Evolutionary conservation across 2,113 vertebrate species (phyloP).

Genomic region (Indicator maculatus): DNA sequence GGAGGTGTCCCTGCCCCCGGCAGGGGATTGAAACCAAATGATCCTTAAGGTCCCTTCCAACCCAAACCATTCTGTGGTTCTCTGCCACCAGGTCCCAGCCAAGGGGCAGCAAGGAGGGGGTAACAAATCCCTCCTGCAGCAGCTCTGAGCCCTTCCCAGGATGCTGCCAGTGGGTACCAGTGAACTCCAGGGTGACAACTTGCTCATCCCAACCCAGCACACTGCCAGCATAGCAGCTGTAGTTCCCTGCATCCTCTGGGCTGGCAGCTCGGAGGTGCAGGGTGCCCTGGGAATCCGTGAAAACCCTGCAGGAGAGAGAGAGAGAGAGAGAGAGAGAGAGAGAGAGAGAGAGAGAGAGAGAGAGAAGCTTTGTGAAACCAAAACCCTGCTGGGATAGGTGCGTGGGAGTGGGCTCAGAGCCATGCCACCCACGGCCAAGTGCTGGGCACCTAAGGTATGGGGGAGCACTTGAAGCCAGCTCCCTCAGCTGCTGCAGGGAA

Average conservation of each 20-base stretch:
- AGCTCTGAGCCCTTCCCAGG: neutral
- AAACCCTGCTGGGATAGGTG: neutral
- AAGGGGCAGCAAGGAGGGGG: neutral
- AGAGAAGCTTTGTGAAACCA: neutral
- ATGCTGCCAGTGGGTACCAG: slow-evolving; percentile 13
- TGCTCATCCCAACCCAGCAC: slow-evolving; percentile 79
- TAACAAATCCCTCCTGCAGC: neutral
- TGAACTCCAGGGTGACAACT: slow-evolving; percentile 55
- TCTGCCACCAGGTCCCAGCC: neutral
- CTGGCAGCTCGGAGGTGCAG: slow-evolving; percentile 81
- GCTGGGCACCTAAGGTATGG: neutral
- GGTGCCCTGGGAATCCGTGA: slow-evolving; percentile 71
- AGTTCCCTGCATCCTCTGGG: slow-evolving; percentile 91
- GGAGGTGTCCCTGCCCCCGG: no score
- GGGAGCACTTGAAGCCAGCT: neutral
- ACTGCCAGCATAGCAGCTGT: slow-evolving; percentile 86
- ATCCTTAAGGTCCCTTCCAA: no score
- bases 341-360: neutral
- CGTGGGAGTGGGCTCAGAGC: neutral
- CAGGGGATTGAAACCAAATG: no score
- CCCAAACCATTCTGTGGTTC: no score
- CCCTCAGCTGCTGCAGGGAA: neutral
- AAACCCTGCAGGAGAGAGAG: slow-evolving; percentile 59
- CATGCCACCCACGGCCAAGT: accelerated
- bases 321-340: neutral